phyloP scores from a whole-genome alignment of 2,888 invertebrate genomes.

The Folsomia candida region DNA sequence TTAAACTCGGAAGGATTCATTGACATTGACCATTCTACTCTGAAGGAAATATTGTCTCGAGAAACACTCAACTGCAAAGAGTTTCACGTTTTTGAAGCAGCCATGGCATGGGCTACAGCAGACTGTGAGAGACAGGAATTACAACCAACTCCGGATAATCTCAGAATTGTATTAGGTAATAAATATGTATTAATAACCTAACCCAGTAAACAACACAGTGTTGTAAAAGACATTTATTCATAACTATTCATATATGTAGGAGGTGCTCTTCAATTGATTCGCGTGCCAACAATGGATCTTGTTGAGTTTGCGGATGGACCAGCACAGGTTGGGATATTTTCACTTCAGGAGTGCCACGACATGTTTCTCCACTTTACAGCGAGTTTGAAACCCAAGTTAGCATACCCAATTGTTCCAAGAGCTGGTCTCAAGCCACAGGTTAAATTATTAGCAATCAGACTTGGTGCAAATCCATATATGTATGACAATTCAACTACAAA shows the following conservation, averaged over 20 bases:
- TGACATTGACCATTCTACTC: slow-evolving; percentile 89
- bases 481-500: background rate
- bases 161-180: slow-evolving; percentile 67
- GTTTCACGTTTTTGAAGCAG: slow-evolving; percentile 84
- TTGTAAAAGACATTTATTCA: background rate
- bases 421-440: slow-evolving; percentile 86
- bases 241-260: slow-evolving; percentile 52
- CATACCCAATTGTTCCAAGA: slow-evolving; percentile 78
- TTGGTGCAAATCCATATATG: background rate
- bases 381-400: slow-evolving; percentile 75
- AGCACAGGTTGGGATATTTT: slow-evolving; percentile 86
- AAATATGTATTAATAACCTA: too few relatives aligned
- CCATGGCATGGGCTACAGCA: slow-evolving; percentile 87
- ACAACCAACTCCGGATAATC: slow-evolving; percentile 76
- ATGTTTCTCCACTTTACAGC: slow-evolving; percentile 94
- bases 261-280: slow-evolving; percentile 77
- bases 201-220: background rate
- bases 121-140: slow-evolving; percentile 83
- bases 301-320: slow-evolving; percentile 94
- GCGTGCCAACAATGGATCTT: slow-evolving; percentile 90
- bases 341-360: slow-evolving; percentile 89
- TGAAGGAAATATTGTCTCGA: slow-evolving; percentile 84
- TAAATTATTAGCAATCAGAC: slow-evolving; percentile 34
- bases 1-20: slow-evolving; percentile 92
- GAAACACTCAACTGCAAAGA: slow-evolving; percentile 95